A percentile compares a stretch with the other conserved stretches of the same genome.
phyloP scores from a whole-genome alignment of 2,113 vertebrate species.

The Ageneiosus marmoratus region DNA sequence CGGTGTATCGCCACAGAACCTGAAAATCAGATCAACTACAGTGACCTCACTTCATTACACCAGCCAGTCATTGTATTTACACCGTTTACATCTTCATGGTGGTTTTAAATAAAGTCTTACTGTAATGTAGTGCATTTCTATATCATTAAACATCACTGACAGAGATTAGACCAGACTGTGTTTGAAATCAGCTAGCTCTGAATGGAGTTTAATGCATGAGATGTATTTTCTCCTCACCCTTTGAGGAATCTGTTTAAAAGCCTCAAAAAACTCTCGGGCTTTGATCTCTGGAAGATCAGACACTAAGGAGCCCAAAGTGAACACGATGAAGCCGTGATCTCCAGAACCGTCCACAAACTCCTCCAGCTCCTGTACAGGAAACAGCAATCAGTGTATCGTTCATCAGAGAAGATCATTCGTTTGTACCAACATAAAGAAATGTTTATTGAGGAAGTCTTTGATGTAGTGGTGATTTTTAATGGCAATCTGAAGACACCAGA shows the following conservation, averaged over 20 bases:
- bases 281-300: constrained; percentile 80
- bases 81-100: background rate
- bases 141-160: background rate
- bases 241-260: constrained; percentile 85
- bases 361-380: constrained; percentile 81
- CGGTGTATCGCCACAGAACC: constrained; percentile 91
- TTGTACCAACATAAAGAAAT: too few relatives aligned
- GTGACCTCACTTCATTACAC: background rate
- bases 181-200: background rate
- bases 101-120: background rate
- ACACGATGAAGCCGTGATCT: constrained; percentile 88
- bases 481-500: too few relatives aligned
- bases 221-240: constrained; percentile 71
- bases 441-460: too few relatives aligned
- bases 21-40: constrained; percentile 55
- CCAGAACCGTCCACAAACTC: constrained; percentile 87
- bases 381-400: background rate
- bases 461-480: too few relatives aligned
- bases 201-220: background rate
- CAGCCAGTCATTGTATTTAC: background rate
- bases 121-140: background rate
- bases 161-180: background rate
- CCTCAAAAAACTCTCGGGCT: constrained; percentile 80
- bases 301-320: constrained; percentile 92
- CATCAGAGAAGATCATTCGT: background rate